Evolutionary conservation across 2,888 invertebrate genomes (phyloP), one percentile per base, ranked within the genome.

Genomic region (Sacculina carcini): DNA sequence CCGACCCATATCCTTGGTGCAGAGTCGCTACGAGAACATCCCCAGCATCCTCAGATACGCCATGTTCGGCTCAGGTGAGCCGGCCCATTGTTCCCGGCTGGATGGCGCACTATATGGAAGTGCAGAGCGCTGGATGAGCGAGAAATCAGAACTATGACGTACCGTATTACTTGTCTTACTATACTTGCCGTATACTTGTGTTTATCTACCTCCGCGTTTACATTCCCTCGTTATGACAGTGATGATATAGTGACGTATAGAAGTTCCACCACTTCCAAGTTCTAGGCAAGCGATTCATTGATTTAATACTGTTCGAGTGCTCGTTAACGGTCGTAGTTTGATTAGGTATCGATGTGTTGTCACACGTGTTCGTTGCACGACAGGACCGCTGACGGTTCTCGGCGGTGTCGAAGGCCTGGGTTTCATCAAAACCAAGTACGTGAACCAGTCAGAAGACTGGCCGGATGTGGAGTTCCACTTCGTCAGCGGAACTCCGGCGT

Each of bases 401-500:
- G 87, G 87, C 1, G 86, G 85, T 0, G 85, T 87, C 0, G 87
- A 87, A 66, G 79, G 82, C 0, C 64, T 86, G n/a, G 87, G 78
- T 0, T 89, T 84, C 63, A 79, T 87, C 16, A 84, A 83, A 57
- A 86, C 86, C 0, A 86, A 85, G 65, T 86, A 84, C 62, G 83
- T 83, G 0, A 87, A 86, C 62, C 71, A 76, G 51, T 73, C 77
- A 0, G 82, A 85, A 52, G 86, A 87, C 63, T 86, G 84, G 82
- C 86, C 87, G 0, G 87, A 87, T 61, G 83, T 87, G 55, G 84
- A 85, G 62, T 83, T 86, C 61, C 86, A 87, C 81, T 68, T 86
- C 66, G 79, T 83, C 0, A 79, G 84, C 26, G 75, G 79, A 1
- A 79, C 81, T 0, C 79, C 81, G 0, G 77, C 75, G 48, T 81